Evolutionary conservation across 2,797 vertebrate species (phyloP).

Genomic region (Platalea minor): DNA sequence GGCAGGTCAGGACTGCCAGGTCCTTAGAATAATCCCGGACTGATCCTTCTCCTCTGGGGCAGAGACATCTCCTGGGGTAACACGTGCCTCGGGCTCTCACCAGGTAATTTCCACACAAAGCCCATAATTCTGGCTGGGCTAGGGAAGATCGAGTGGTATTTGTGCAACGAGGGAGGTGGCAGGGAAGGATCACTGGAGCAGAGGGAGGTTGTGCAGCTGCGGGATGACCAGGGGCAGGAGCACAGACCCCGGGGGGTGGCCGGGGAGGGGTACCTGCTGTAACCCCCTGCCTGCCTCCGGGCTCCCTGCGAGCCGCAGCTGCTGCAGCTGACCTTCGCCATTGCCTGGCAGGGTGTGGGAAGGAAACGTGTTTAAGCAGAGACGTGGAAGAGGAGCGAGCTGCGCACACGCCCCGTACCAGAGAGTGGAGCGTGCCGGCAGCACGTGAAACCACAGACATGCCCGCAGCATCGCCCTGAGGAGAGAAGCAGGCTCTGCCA

Average conservation of each 20-base stretch:
- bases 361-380: background rate
- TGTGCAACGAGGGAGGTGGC: background rate
- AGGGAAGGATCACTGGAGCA: background rate
- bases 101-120: background rate
- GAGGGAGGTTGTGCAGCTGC: background rate
- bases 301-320: background rate
- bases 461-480: fast-evolving
- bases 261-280: background rate
- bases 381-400: background rate
- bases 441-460: background rate
- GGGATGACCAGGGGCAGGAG: background rate
- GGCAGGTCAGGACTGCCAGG: background rate
- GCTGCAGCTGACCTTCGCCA: background rate
- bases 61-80: background rate
- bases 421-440: conserved; percentile 25
- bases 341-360: conserved; percentile 22
- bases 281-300: background rate
- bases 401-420: conserved; percentile 21
- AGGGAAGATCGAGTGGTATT: background rate
- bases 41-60: background rate
- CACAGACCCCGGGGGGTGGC: fast-evolving
- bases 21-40: background rate
- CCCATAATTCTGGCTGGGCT: background rate
- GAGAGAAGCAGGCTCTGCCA: background rate
- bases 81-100: background rate